Conservation (phyloP, 2,113 vertebrate genomes). For the Sturnus vulgaris region DNA sequence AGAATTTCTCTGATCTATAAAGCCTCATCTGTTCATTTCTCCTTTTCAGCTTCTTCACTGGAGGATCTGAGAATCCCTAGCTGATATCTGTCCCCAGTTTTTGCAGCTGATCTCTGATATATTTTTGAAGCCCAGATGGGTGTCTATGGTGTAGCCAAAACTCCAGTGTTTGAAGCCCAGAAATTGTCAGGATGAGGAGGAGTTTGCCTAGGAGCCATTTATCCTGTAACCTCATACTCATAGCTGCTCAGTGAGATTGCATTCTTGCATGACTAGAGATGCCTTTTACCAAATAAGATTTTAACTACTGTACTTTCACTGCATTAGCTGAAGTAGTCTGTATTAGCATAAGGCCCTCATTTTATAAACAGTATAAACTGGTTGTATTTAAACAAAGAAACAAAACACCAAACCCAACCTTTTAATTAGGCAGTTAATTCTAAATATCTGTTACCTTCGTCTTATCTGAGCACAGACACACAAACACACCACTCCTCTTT, state of each 20-base stretch:
- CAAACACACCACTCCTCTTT: background rate
- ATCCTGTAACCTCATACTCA: background rate
- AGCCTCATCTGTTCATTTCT: background rate
- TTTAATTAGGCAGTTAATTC: background rate
- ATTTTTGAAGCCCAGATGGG: background rate
- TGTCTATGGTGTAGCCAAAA: background rate
- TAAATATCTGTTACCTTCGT: background rate
- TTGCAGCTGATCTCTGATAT: background rate
- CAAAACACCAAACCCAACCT: background rate
- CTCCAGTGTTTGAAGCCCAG: background rate
- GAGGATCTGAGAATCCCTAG: background rate
- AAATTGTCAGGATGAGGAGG: background rate
- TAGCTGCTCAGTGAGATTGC: background rate
- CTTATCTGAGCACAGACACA: background rate
- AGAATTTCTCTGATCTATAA: background rate
- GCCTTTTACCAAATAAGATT: background rate
- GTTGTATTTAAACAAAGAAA: background rate
- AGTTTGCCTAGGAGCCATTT: background rate
- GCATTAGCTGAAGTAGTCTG: background rate
- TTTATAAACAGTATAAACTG: background rate
- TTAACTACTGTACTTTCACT: background rate
- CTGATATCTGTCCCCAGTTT: background rate
- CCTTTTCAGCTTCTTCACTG: background rate
- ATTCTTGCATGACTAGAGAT: background rate
- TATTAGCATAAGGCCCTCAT: background rate